Conservation (phyloP, 2,797 vertebrate genomes). For the Girardinus metallicus region DNA sequence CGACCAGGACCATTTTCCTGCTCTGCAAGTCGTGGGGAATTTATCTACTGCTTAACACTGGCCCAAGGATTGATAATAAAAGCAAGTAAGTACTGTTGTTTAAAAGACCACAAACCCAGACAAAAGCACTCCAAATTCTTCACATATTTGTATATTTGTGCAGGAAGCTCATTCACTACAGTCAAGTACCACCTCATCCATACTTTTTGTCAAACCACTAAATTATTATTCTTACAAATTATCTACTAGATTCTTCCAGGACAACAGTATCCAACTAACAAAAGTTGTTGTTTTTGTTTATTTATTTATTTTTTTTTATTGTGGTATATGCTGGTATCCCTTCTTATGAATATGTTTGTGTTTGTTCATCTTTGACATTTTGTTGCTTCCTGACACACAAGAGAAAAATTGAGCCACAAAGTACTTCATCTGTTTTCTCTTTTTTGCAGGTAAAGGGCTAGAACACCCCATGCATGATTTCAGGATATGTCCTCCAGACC, state of each 20-base stretch:
- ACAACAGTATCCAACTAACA: neutral
- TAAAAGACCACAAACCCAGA: neutral
- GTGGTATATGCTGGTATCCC: neutral
- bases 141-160: neutral
- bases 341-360: neutral
- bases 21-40: slow-evolving; percentile 9
- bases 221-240: too few species aligned
- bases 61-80: neutral
- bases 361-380: neutral
- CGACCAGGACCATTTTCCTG: slow-evolving; percentile 9
- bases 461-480: neutral
- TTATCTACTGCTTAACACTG: neutral
- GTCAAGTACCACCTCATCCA: neutral
- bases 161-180: neutral
- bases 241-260: neutral
- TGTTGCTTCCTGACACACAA: neutral
- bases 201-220: neutral
- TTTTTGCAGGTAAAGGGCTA: neutral
- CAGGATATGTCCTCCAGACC: neutral
- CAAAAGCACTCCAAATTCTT: neutral
- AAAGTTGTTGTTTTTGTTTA: neutral
- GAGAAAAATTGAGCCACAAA: neutral
- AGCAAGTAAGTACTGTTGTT: neutral
- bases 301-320: neutral
- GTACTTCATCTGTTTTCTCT: slow-evolving; percentile 1